These are phyloP conservation scores for Caenorhabditis briggsae DNA, from an alignment of 1,140 invertebrate genomes.

Conservation along the genomic window DNA sequence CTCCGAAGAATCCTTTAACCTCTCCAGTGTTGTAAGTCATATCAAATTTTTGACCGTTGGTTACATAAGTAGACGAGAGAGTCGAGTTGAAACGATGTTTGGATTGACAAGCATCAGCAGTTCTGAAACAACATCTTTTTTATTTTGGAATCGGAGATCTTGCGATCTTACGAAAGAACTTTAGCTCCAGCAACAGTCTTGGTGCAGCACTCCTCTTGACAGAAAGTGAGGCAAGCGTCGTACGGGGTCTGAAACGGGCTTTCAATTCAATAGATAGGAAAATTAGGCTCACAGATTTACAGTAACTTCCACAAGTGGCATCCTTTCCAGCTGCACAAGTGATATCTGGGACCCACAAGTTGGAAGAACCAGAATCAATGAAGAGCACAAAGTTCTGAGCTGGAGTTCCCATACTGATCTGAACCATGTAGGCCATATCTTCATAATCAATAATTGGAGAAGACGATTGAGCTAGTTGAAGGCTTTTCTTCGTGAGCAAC, in stretches of 20 bases:
- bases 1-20: slow-evolving; percentile 50
- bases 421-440: slow-evolving; percentile 63
- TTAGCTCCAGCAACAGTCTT: slow-evolving; percentile 8
- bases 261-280: not conserved
- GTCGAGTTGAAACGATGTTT: slow-evolving; percentile 57
- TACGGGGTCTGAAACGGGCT: slow-evolving; percentile 42
- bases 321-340: slow-evolving; percentile 34
- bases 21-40: slow-evolving; percentile 61
- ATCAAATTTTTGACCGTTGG: slow-evolving; percentile 35
- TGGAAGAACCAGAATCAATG: slow-evolving; percentile 55
- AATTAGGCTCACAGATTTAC: slow-evolving; percentile 26
- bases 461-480: slow-evolving; percentile 16
- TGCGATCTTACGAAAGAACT: not conserved
- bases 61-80: slow-evolving; percentile 25
- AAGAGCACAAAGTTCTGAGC: slow-evolving; percentile 59
- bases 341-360: slow-evolving; percentile 54
- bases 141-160: no score
- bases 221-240: slow-evolving; percentile 59
- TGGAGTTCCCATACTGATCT: slow-evolving; percentile 59
- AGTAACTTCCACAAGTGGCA: slow-evolving; percentile 51
- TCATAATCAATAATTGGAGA: slow-evolving; percentile 59
- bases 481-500: slow-evolving; percentile 8
- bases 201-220: slow-evolving; percentile 47
- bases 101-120: slow-evolving; percentile 48
- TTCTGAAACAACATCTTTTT: not conserved